A percentile compares a stretch with the other conserved stretches of the same genome.
Evolutionary conservation across 2,888 invertebrate species (phyloP).

Genomic region (Drosophila colorata): DNA sequence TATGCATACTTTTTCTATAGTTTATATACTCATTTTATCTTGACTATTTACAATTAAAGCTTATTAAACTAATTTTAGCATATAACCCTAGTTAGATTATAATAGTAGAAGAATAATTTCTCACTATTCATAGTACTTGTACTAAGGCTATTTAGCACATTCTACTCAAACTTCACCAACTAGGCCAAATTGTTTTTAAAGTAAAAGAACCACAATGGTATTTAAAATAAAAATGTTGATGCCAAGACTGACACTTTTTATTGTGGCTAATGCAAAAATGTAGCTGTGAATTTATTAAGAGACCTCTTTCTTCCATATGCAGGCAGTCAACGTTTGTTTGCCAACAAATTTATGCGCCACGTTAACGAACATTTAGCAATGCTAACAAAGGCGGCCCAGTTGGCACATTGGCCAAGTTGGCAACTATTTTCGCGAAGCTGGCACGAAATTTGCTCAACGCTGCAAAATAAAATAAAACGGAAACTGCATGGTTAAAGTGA

Average conservation of each 20-base stretch:
- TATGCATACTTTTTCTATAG: no score
- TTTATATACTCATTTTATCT: no score
- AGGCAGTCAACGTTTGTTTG: constrained; percentile 59
- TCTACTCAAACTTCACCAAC: no score
- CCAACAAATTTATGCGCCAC: constrained; percentile 74
- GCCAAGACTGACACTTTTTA: constrained; percentile 2
- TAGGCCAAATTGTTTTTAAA: no score
- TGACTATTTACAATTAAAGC: no score
- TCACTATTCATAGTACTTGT: no score
- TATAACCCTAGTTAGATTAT: no score
- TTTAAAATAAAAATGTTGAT: background rate
- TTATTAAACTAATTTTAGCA: no score
- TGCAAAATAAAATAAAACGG: constrained; percentile 30
- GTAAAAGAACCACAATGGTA: background rate
- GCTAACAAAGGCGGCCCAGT: constrained; percentile 61
- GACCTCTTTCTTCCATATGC: constrained; percentile 2
- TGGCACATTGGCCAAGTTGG: constrained; percentile 71
- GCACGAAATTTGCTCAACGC: constrained; percentile 33
- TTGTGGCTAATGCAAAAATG: constrained; percentile 45
- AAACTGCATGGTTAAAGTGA: constrained; percentile 47
- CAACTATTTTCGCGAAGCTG: constrained; percentile 51
- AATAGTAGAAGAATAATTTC: no score
- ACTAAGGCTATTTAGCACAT: no score
- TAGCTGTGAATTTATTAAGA: constrained; percentile 52
- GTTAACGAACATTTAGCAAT: constrained; percentile 76